phyloP scores from a whole-genome alignment of 2,888 invertebrate genomes.

The Macropis europaea region DNA sequence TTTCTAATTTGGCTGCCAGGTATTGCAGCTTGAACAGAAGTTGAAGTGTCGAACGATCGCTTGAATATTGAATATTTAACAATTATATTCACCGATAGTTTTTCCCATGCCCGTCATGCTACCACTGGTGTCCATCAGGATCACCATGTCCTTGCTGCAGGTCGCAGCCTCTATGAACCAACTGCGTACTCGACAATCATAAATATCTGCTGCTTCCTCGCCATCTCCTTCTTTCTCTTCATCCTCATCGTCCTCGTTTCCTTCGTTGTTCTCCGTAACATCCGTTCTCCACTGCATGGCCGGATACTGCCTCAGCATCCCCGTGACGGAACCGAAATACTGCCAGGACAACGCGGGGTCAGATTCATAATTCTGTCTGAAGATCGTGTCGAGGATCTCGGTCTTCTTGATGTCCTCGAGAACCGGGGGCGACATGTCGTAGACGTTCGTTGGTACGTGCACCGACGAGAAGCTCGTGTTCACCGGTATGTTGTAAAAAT shows the following conservation, averaged over 20 bases:
- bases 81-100: slow-evolving; percentile 80
- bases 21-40: background rate
- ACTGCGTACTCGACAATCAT: slow-evolving; percentile 94
- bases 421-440: slow-evolving; percentile 85
- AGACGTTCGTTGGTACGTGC: slow-evolving; percentile 97
- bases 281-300: slow-evolving; percentile 78
- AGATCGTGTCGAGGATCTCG: slow-evolving; percentile 90
- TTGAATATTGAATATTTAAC: background rate
- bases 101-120: slow-evolving; percentile 94
- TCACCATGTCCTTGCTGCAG: slow-evolving; percentile 97
- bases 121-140: slow-evolving; percentile 96
- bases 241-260: slow-evolving; percentile 79
- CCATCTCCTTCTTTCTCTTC: slow-evolving; percentile 27
- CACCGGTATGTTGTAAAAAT: slow-evolving; percentile 92
- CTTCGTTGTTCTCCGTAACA: slow-evolving; percentile 57
- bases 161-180: slow-evolving; percentile 99
- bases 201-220: slow-evolving; percentile 85
- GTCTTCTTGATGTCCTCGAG: slow-evolving; percentile 95
- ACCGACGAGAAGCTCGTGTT: slow-evolving; percentile 91
- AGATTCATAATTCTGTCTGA: slow-evolving; percentile 89
- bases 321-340: slow-evolving; percentile 97
- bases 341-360: slow-evolving; percentile 98
- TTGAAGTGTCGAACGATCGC: background rate
- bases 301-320: slow-evolving; percentile 96
- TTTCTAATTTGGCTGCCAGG: too few relatives aligned